Evolutionary conservation across 2,797 vertebrate genomes (phyloP).

Genomic region (Poeciliopsis turneri): DNA sequence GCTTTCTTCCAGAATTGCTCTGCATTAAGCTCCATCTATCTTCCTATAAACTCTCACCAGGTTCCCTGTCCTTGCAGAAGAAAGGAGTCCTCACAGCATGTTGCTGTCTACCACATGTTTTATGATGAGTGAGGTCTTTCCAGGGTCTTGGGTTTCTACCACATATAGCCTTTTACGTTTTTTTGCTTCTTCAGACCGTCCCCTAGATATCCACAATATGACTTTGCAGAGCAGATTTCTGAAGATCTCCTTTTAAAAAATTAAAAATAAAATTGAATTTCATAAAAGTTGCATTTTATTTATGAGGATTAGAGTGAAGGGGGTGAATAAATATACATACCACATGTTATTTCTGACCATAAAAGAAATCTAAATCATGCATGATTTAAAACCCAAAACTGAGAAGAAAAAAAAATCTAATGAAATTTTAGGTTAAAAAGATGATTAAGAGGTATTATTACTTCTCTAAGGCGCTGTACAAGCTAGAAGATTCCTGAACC

Average conservation of each 20-base stretch:
- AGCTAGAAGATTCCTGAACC: background rate
- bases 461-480: background rate
- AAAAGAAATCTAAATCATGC: background rate
- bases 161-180: background rate
- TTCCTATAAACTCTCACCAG: background rate
- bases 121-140: background rate
- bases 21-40: background rate
- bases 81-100: background rate
- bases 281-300: background rate
- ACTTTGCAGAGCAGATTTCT: background rate
- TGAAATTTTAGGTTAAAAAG: background rate
- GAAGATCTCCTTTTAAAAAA: background rate
- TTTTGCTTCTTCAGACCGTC: background rate
- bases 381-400: background rate
- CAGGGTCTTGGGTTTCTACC: background rate
- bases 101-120: background rate
- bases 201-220: background rate
- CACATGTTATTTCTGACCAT: background rate
- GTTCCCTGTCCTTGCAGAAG: background rate
- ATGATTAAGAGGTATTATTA: background rate
- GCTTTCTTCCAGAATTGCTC: background rate
- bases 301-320: background rate
- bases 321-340: background rate
- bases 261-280: background rate
- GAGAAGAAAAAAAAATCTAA: background rate